These are phyloP conservation scores for Chymomyza caudatula DNA, from an alignment of 2,888 invertebrate genomes.

Conservation along the genomic window DNA sequence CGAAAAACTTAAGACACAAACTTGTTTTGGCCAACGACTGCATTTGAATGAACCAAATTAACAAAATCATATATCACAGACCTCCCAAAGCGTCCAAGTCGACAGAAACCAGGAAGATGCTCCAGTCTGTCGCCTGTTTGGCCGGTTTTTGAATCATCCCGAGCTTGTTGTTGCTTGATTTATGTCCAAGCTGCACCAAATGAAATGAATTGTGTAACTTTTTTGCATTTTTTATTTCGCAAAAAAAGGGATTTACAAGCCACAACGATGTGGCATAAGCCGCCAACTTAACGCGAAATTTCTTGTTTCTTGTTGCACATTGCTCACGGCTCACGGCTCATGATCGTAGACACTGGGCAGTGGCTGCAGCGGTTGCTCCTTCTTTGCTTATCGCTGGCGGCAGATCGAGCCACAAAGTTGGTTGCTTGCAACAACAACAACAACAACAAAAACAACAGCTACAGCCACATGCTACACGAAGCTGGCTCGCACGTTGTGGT, in stretches of 20 bases:
- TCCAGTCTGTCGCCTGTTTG: background rate
- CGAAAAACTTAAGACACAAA: constrained; percentile 42
- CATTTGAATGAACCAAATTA: constrained; percentile 63
- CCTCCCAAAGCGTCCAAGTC: constrained; percentile 24
- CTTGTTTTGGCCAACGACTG: constrained; percentile 40
- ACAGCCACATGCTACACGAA: constrained; percentile 1
- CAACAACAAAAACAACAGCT: background rate
- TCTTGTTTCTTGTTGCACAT: constrained; percentile 56
- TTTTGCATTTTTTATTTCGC: no score
- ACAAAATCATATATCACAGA: constrained; percentile 67
- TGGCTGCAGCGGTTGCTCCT: constrained; percentile 27
- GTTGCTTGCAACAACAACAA: background rate
- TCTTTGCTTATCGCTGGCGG: constrained; percentile 56
- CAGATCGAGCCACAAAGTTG: constrained; percentile 45
- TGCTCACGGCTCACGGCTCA: background rate
- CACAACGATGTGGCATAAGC: constrained; percentile 18
- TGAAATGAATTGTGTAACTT: constrained; percentile 72
- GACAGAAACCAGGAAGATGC: constrained; percentile 12
- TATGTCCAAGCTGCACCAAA: constrained; percentile 66
- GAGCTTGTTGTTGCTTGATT: constrained; percentile 66
- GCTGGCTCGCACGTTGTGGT: constrained; percentile 44
- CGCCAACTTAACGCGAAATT: constrained; percentile 63
- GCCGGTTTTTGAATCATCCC: constrained; percentile 2
- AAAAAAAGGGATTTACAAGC: constrained; percentile 14
- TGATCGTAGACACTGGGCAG: constrained; percentile 22